Conservation (phyloP, 2,113 vertebrate genomes). For the Etheostoma cragini region DNA sequence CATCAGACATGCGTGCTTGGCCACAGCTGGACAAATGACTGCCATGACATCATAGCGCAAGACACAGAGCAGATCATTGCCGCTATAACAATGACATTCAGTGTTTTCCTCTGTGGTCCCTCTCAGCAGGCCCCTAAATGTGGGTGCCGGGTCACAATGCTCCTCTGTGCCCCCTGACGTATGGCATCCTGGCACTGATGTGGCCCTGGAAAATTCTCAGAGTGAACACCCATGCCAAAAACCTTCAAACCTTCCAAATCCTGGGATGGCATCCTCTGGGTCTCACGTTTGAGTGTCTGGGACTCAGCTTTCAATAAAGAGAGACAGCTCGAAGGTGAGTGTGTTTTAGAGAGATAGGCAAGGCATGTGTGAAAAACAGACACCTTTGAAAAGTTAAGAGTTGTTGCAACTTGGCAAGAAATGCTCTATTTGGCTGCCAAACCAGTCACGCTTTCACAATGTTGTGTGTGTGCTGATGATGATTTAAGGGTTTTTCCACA, state of each 20-base stretch:
- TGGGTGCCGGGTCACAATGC: slow-evolving; percentile 74
- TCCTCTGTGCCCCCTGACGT: slow-evolving; percentile 73
- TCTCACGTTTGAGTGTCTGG: slow-evolving; percentile 32
- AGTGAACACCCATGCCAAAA: slow-evolving; percentile 44
- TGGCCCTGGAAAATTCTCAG: slow-evolving; percentile 57
- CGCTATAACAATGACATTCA: slow-evolving; percentile 74
- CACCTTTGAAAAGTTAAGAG: slow-evolving; percentile 27
- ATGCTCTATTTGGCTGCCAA: slow-evolving; percentile 28
- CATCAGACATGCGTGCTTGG: slow-evolving; percentile 31
- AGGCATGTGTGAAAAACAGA: slow-evolving; percentile 21
- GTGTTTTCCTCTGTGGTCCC: slow-evolving; percentile 68
- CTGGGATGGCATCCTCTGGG: slow-evolving; percentile 29
- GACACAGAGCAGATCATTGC: slow-evolving; percentile 58
- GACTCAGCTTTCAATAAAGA: slow-evolving; percentile 49
- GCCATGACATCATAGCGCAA: slow-evolving; percentile 67
- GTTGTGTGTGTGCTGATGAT: slow-evolving; percentile 20
- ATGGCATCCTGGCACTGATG: slow-evolving; percentile 65
- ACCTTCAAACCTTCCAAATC: slow-evolving; percentile 52
- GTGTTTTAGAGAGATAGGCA: slow-evolving; percentile 27
- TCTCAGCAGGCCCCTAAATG: slow-evolving; percentile 64
- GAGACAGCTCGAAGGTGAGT: slow-evolving; percentile 49
- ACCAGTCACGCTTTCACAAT: slow-evolving; percentile 14
- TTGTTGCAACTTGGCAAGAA: slow-evolving; percentile 12
- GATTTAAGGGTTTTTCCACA: slow-evolving; percentile 51
- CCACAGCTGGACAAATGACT: slow-evolving; percentile 72